Evolutionary conservation across 1,140 invertebrate species (phyloP).

Genomic region (Schlechtendalia chinensis): DNA sequence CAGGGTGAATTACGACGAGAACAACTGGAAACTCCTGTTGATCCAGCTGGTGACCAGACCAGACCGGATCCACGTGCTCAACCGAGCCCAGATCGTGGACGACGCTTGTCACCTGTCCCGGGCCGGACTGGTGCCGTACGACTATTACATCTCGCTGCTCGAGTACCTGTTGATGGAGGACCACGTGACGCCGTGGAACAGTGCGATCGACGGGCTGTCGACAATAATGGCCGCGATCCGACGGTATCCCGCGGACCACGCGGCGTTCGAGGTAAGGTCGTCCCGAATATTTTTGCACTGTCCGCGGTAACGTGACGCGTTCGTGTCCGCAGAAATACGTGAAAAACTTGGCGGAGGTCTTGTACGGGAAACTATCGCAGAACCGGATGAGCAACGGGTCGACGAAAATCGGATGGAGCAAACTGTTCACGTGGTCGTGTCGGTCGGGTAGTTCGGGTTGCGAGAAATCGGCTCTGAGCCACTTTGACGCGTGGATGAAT

Average conservation of each 20-base stretch:
- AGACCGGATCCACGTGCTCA: slow-evolving; percentile 62
- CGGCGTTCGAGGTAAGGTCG: not conserved
- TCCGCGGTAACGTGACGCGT: not conserved
- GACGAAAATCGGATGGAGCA: slow-evolving; percentile 20
- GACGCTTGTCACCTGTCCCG: slow-evolving; percentile 76
- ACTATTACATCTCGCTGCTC: slow-evolving; percentile 15
- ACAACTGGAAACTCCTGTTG: slow-evolving; percentile 67
- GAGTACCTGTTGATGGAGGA: slow-evolving; percentile 30
- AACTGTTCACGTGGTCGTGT: slow-evolving; percentile 11
- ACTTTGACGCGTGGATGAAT: slow-evolving; percentile 1
- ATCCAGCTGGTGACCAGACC: slow-evolving; percentile 60
- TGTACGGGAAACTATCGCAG: not conserved
- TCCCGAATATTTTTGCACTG: not conserved
- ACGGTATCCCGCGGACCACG: not conserved
- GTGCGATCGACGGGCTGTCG: not conserved
- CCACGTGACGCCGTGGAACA: slow-evolving; percentile 5
- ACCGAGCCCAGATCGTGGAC: slow-evolving; percentile 77
- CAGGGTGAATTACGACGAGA: slow-evolving; percentile 71
- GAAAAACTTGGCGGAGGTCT: not conserved
- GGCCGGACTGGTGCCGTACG: slow-evolving; percentile 53
- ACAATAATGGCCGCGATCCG: not conserved
- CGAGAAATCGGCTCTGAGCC: not conserved
- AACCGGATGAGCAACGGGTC: not conserved
- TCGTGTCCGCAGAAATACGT: not conserved
- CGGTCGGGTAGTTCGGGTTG: not conserved